Conservation (phyloP, 2,888 invertebrate genomes). For the Trisateles emortualis region DNA sequence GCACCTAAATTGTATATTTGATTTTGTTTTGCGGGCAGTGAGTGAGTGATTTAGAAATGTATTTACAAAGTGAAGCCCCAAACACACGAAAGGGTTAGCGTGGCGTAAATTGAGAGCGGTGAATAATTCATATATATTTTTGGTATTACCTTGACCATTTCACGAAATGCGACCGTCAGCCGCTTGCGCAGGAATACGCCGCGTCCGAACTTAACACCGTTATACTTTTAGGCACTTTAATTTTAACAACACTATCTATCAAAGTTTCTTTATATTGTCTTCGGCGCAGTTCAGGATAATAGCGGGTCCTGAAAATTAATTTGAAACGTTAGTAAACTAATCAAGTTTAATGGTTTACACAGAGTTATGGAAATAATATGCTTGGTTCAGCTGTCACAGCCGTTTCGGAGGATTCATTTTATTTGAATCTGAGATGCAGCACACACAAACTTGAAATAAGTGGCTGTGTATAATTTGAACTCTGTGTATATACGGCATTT, state of each 20-base stretch:
- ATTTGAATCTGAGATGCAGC: slow-evolving; percentile 36
- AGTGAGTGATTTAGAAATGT: slow-evolving; percentile 77
- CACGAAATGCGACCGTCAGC: slow-evolving; percentile 77
- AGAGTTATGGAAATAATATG: slow-evolving; percentile 36
- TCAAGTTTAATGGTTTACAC: slow-evolving; percentile 46
- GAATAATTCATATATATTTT: slow-evolving; percentile 78
- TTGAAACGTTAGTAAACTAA: slow-evolving; percentile 56
- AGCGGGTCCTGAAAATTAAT: slow-evolving; percentile 82
- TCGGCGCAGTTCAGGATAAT: slow-evolving; percentile 80
- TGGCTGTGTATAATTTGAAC: slow-evolving; percentile 18
- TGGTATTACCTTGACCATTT: slow-evolving; percentile 85
- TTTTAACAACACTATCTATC: slow-evolving; percentile 63
- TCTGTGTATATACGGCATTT: slow-evolving; percentile 16
- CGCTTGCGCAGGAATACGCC: slow-evolving; percentile 63
- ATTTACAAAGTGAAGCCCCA: slow-evolving; percentile 81
- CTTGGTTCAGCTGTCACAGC: slow-evolving; percentile 41
- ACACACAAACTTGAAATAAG: slow-evolving; percentile 31
- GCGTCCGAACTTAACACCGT: slow-evolving; percentile 63
- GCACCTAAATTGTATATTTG: slow-evolving; percentile 59
- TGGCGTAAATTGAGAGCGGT: slow-evolving; percentile 74
- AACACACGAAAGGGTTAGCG: slow-evolving; percentile 81
- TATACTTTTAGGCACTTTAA: slow-evolving; percentile 68
- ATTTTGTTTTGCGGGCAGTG: slow-evolving; percentile 63
- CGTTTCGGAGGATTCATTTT: slow-evolving; percentile 27
- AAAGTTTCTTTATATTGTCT: slow-evolving; percentile 73